Evolutionary conservation across 1,140 invertebrate species (phyloP), one percentile per base, ranked within the genome.

Genomic region (Drosophila ambigua): DNA sequence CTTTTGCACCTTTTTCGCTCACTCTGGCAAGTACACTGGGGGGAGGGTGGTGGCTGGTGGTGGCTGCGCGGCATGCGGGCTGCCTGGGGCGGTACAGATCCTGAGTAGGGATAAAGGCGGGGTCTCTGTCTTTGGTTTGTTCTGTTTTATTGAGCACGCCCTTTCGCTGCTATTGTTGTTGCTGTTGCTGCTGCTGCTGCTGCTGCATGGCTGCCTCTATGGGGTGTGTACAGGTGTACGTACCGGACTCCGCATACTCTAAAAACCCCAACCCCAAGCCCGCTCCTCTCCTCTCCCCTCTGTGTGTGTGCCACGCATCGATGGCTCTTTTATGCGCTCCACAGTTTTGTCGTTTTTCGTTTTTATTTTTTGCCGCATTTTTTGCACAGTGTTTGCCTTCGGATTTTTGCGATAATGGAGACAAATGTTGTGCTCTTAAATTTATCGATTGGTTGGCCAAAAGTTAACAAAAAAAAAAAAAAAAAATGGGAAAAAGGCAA

Each of bases 341-440:
- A 54, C 82, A 87, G 64, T 81, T 85, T 85, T 78, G 26, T 71
- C 67, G 58, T 51, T 45, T 77, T 54, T 61, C 79, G 67, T 51
- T 59, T 51, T 39, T 48, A 4, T 52, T 62, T 77, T 68, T 46
- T 28, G 23, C 35, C 31, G 48, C 43, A 63, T 46, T 79, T 59
- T 68, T 75, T 61, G 66, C 60, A 61, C 66, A 69, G 73, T 76
- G 77, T 78, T 87, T 75, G 75, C 78, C 71, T 82, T 85, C 65
- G 74, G 83, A 88, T 88, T 88, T 88, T 79, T 78, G 75, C 78
- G 82, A 87, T 88, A 88, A 87, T 87, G 79, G 83, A 87, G 83
- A 82, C 82, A 88, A 87, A 87, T 87, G 83, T 88, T 78, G 83
- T 73, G 83, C 75, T 88, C 83, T 87, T 87, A 82, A 87, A 88